Percentiles rank a stretch among this genome's conserved stretches.
phyloP scores from a whole-genome alignment of 2,888 invertebrate species.

The Pachydiplax longipennis region DNA sequence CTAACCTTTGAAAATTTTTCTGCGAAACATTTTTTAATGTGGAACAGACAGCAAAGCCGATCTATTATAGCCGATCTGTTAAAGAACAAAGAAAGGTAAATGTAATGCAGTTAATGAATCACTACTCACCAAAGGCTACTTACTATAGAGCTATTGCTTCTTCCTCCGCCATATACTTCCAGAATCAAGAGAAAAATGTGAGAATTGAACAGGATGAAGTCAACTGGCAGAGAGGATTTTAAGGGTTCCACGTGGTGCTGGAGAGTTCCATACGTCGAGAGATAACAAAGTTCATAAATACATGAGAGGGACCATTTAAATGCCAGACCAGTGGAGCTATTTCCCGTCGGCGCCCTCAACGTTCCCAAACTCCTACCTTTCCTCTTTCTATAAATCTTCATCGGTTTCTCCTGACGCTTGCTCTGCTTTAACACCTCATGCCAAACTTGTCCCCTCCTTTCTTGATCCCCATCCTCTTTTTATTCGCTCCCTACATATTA shows the following conservation, averaged over 20 bases:
- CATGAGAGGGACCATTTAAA: background rate
- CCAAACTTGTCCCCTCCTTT: background rate
- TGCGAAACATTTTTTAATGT: no score
- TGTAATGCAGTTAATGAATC: no score
- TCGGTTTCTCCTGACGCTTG: background rate
- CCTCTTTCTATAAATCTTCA: background rate
- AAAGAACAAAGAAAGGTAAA: no score
- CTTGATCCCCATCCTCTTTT: background rate
- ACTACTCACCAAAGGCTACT: no score
- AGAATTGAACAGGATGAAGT: background rate
- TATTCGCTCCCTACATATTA: background rate
- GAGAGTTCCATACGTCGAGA: background rate
- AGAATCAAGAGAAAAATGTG: no score
- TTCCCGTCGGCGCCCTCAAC: background rate
- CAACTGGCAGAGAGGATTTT: background rate
- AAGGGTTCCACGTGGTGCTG: background rate
- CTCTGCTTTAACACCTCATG: background rate
- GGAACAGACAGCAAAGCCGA: no score
- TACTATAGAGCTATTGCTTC: no score
- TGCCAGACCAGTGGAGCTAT: background rate
- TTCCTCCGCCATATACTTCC: no score
- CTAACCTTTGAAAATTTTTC: no score
- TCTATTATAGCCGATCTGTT: no score
- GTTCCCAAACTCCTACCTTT: background rate
- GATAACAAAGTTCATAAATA: conserved; percentile 38